phyloP scores from a whole-genome alignment of 2,113 vertebrate genomes.

The Trogon melanurus region DNA sequence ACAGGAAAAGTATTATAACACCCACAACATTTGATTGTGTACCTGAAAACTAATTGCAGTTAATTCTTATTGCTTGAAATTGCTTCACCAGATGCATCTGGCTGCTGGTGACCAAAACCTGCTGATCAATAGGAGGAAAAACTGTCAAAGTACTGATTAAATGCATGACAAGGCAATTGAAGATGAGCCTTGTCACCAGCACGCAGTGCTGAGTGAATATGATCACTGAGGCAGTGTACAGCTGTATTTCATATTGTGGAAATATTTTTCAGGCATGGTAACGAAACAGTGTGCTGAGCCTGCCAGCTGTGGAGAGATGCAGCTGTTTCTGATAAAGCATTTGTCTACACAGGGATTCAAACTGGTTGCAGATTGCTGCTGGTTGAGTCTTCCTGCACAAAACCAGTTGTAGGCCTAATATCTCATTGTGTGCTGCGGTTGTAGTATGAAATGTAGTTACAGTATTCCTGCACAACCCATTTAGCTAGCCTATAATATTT shows the following conservation, averaged over 20 bases:
- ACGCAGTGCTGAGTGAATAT: not conserved
- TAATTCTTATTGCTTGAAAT: not conserved
- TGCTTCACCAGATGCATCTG: not conserved
- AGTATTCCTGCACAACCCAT: not conserved
- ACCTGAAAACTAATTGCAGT: not conserved
- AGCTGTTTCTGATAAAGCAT: not conserved
- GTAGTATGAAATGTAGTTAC: not conserved
- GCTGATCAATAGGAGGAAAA: not conserved
- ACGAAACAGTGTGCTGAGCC: not conserved
- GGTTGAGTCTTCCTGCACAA: not conserved
- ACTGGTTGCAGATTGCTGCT: not conserved
- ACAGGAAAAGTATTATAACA: not conserved
- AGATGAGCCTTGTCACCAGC: not conserved
- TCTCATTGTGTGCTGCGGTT: not conserved
- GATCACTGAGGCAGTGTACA: not conserved
- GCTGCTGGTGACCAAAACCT: not conserved
- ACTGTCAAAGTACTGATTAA: not conserved
- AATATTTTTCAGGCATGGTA: not conserved
- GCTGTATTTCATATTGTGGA: not conserved
- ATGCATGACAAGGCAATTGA: not conserved
- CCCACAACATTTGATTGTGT: not conserved
- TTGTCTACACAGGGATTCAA: fast-evolving
- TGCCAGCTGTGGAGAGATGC: not conserved
- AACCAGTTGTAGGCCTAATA: not conserved
- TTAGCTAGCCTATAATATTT: not conserved